Base-by-base conservation (phyloP, 1,140 invertebrate species). In the Rhynchophorus ferrugineus region DNA sequence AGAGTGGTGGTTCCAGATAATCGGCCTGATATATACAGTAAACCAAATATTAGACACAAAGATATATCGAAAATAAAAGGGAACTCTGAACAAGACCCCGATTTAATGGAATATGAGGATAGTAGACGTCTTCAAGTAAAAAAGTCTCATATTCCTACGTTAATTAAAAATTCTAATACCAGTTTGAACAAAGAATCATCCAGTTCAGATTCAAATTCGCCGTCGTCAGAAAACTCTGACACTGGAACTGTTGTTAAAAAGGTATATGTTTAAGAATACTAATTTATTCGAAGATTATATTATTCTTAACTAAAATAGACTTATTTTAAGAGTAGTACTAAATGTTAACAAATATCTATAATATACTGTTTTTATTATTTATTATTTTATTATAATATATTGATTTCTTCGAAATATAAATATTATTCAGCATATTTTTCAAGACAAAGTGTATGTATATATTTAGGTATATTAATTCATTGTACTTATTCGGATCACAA, bases 211-310 rank as follows among this genome's bases (percentile, higher is more conserved):
- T 68, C 67, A 2, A 61, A 49, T 3, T 50, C 59, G 14, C 61
- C 67, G 2, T 66, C 66, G 1, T 67, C 64, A 0, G 66, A 66
- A 44, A 62, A 61, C 41, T 67, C 66, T 0, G 68, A 70, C 44
- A 70, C 68, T 8, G 68, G 68, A 38, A 70, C 68, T 2, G 67
- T 70, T 8, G 66, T 70, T 6, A 60, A 60, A 20, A 54, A 49
- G 19, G 37, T 54, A 13, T 58, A 47, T 11, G 11, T 42, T n/a
- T n/a, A n/a, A n/a, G n/a, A n/a, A n/a, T n/a, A n/a, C n/a, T n/a
- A n/a, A n/a, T n/a, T n/a, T n/a, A n/a, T n/a, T n/a, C n/a, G n/a
- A n/a, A n/a, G n/a, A n/a, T n/a, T n/a, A n/a, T n/a, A n/a, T n/a
- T n/a, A n/a, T n/a, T n/a, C n/a, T n/a, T n/a, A n/a, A n/a, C n/a